Evolutionary conservation across 2,797 vertebrate genomes (phyloP).

Genomic region (Sebastes cheni): DNA sequence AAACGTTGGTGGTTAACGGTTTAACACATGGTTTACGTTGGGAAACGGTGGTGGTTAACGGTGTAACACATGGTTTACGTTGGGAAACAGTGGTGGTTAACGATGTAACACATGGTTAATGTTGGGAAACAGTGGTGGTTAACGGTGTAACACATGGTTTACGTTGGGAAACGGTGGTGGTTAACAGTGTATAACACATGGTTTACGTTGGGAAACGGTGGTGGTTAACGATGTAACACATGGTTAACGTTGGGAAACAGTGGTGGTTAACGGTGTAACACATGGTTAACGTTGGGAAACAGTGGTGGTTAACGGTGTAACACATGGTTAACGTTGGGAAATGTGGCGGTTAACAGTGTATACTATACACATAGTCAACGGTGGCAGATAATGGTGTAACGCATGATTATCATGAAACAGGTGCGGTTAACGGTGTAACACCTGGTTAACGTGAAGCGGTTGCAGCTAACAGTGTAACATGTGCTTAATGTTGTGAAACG

Average conservation of each 20-base stretch:
- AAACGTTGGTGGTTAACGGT: no score
- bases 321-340: neutral
- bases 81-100: rapidly evolving
- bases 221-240: no score
- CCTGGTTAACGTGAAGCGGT: neutral
- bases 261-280: no score
- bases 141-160: neutral
- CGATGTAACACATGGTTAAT: neutral
- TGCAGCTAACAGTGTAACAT: neutral
- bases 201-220: rapidly evolving
- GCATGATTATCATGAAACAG: neutral
- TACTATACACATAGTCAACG: no score
- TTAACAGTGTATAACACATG: no score
- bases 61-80: neutral
- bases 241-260: no score
- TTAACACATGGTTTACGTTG: neutral
- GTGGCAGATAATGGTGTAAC: no score
- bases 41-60: rapidly evolving
- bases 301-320: no score
- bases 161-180: no score
- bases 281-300: no score
- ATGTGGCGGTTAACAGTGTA: neutral
- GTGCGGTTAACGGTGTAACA: neutral
- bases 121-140: neutral
- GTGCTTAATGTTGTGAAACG: no score